Conservation (phyloP, 2,888 invertebrate genomes). For the Abscondita cerata region DNA sequence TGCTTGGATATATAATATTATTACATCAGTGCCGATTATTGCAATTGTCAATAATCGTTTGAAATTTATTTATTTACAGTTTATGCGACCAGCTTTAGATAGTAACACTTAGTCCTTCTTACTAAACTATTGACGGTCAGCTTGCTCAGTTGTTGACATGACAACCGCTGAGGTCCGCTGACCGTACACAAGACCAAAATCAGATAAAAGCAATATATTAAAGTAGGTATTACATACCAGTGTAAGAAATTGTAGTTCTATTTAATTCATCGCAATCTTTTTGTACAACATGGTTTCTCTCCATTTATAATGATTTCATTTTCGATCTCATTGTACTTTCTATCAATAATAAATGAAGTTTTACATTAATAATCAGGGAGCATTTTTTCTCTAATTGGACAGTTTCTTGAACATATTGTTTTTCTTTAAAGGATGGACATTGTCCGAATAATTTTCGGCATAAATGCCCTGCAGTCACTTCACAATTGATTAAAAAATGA, state of each 20-base stretch:
- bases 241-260: background rate
- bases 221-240: background rate
- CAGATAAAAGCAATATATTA: background rate
- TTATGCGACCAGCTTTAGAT: background rate
- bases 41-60: background rate
- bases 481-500: background rate
- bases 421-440: slow-evolving; percentile 2
- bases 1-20: too few species aligned
- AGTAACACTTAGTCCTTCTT: background rate
- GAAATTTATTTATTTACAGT: background rate
- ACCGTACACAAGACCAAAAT: background rate
- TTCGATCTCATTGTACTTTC: slow-evolving; percentile 1
- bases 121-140: background rate
- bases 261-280: background rate
- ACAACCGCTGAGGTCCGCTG: background rate
- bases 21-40: too few species aligned
- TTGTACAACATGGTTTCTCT: slow-evolving; percentile 1
- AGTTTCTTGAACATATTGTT: background rate
- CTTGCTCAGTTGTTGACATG: background rate
- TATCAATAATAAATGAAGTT: slow-evolving; percentile 3
- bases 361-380: background rate
- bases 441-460: slow-evolving; percentile 1
- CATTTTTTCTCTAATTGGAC: background rate
- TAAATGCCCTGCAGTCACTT: background rate
- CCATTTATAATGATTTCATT: slow-evolving; percentile 1